These are phyloP conservation scores for Etheostoma nigrum DNA, from an alignment of 2,797 vertebrate species.

Conservation along the genomic window DNA sequence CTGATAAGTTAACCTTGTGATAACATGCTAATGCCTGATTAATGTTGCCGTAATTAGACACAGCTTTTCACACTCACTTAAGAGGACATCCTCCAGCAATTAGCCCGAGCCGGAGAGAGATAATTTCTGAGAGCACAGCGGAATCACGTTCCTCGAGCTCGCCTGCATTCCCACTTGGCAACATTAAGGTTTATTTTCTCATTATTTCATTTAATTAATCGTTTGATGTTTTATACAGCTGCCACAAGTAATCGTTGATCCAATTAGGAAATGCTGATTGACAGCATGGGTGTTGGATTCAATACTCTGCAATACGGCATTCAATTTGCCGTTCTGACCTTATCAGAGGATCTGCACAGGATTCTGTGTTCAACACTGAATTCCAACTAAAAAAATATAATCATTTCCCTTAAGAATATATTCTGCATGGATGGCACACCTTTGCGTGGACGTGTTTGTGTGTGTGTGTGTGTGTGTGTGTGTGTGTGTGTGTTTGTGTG, in stretches of 20 bases:
- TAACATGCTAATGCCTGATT: slow-evolving; percentile 88
- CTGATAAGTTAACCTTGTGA: slow-evolving; percentile 88
- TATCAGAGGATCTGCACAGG: slow-evolving; percentile 73
- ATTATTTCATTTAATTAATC: slow-evolving; percentile 85
- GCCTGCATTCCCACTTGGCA: slow-evolving; percentile 81
- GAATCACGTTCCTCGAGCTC: slow-evolving; percentile 75
- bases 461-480: not conserved
- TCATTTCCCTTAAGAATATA: slow-evolving; percentile 64
- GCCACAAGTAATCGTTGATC: slow-evolving; percentile 83
- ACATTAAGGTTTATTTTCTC: slow-evolving; percentile 84
- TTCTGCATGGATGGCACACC: slow-evolving; percentile 48
- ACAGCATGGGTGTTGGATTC: slow-evolving; percentile 72
- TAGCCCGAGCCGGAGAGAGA: slow-evolving; percentile 82
- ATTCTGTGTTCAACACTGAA: slow-evolving; percentile 56
- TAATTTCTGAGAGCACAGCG: slow-evolving; percentile 82
- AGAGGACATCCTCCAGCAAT: slow-evolving; percentile 88
- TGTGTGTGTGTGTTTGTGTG: not conserved
- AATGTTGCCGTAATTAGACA: slow-evolving; percentile 88
- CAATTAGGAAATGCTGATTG: slow-evolving; percentile 82
- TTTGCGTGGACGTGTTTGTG: slow-evolving; percentile 25
- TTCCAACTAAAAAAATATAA: slow-evolving; percentile 59
- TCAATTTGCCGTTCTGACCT: slow-evolving; percentile 76
- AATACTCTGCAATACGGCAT: slow-evolving; percentile 49
- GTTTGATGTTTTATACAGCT: slow-evolving; percentile 84
- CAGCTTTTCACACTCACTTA: slow-evolving; percentile 87